phyloP scores from a whole-genome alignment of 2,888 invertebrate genomes.

The Dynastes grantii region DNA sequence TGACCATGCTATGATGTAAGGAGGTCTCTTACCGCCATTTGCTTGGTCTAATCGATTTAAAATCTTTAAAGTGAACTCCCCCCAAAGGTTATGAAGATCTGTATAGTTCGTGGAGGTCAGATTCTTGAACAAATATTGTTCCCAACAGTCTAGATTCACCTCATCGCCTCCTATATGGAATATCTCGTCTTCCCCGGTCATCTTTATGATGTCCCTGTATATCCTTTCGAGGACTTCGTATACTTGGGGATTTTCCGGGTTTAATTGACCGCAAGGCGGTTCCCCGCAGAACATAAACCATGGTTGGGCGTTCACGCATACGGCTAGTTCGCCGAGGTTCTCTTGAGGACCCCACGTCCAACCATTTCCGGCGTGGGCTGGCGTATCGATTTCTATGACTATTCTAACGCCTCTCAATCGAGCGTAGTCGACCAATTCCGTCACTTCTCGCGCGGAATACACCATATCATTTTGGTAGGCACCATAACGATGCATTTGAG shows the following conservation, averaged over 20 bases:
- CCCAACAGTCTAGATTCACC: slow-evolving; percentile 88
- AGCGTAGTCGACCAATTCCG: slow-evolving; percentile 84
- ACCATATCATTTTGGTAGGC: slow-evolving; percentile 84
- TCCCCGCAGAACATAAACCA: slow-evolving; percentile 88
- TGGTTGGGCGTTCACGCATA: slow-evolving; percentile 87
- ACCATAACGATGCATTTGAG: slow-evolving; percentile 87
- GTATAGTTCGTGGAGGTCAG: slow-evolving; percentile 75
- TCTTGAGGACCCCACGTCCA: slow-evolving; percentile 88
- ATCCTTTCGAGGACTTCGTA: slow-evolving; percentile 82
- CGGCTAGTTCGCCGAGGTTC: slow-evolving; percentile 84
- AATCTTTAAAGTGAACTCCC: slow-evolving; percentile 82
- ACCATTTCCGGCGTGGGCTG: slow-evolving; percentile 90
- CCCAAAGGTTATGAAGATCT: slow-evolving; percentile 85
- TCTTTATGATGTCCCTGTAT: slow-evolving; percentile 82
- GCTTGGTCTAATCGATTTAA: slow-evolving; percentile 77
- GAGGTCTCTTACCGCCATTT: slow-evolving; percentile 73
- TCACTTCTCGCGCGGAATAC: slow-evolving; percentile 59
- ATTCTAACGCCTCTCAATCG: slow-evolving; percentile 88
- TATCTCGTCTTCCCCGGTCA: slow-evolving; percentile 84
- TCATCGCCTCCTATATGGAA: slow-evolving; percentile 91
- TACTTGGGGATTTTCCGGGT: slow-evolving; percentile 86
- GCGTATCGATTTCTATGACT: slow-evolving; percentile 91
- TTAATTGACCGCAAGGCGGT: slow-evolving; percentile 90
- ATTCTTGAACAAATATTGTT: slow-evolving; percentile 69
- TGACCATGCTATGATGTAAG: slow-evolving; percentile 82